Conservation (phyloP, 2,113 vertebrate species). For the Cnemophilus loriae region DNA sequence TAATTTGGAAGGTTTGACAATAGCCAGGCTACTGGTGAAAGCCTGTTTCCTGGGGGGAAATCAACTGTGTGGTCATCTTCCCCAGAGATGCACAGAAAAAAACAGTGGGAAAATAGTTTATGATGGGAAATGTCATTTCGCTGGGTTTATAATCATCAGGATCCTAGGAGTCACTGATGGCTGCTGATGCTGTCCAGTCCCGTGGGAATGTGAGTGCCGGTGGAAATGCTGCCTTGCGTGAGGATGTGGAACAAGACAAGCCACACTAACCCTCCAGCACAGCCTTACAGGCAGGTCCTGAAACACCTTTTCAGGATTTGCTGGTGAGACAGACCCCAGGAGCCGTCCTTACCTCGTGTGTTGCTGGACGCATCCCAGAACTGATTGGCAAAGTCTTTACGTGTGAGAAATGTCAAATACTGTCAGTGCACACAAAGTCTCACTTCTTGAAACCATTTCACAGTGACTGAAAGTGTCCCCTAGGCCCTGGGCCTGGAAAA, state of each 20-base stretch:
- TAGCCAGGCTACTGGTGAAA: neutral
- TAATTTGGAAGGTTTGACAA: neutral
- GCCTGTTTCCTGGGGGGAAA: neutral
- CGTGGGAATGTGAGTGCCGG: fast-evolving
- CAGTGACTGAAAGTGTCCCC: neutral
- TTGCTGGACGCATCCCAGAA: neutral
- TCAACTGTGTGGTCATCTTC: neutral
- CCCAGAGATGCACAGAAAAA: neutral
- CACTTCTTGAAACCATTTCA: neutral
- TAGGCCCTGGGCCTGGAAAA: neutral
- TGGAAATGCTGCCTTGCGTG: neutral
- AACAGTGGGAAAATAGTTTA: neutral
- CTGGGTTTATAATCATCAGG: neutral
- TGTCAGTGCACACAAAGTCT: neutral
- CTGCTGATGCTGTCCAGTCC: neutral
- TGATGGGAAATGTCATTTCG: neutral
- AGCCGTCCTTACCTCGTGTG: neutral
- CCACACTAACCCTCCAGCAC: neutral
- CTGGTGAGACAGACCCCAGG: neutral
- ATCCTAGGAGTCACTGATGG: neutral
- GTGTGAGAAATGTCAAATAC: neutral
- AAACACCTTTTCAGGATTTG: neutral
- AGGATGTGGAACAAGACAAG: neutral
- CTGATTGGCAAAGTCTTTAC: neutral
- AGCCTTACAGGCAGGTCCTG: neutral